Evolutionary conservation across 2,113 vertebrate genomes (phyloP).

Genomic region (Peromyscus polionotus): DNA sequence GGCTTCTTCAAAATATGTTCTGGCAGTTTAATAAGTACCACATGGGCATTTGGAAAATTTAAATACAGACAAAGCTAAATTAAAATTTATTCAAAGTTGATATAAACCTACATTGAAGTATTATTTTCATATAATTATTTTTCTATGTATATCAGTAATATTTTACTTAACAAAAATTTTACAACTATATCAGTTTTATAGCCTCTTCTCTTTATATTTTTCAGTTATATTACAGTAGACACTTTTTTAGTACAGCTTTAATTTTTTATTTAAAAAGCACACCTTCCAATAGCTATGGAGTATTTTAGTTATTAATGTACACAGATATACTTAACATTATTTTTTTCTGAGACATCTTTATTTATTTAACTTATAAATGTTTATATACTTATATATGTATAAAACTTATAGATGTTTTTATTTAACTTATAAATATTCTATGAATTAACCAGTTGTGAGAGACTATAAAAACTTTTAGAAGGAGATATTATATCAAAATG

Average conservation of each 20-base stretch:
- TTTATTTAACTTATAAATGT: neutral
- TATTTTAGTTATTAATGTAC: neutral
- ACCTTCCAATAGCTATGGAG: neutral
- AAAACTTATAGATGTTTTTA: neutral
- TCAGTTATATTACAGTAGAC: neutral
- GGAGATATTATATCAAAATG: neutral
- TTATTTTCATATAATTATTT: neutral
- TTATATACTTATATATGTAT: too few species aligned
- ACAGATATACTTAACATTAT: neutral
- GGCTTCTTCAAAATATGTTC: neutral
- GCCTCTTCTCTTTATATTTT: neutral
- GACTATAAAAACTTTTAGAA: neutral
- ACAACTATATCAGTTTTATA: neutral
- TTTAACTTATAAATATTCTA: neutral
- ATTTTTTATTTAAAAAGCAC: neutral
- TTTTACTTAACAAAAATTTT: constrained; percentile 41
- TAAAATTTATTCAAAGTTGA: neutral
- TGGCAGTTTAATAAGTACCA: neutral
- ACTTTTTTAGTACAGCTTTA: neutral
- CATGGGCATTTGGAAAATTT: neutral
- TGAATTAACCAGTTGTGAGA: neutral
- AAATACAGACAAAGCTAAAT: constrained; percentile 11
- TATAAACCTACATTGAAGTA: constrained; percentile 15
- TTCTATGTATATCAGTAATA: neutral
- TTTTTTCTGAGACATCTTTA: neutral